Base-by-base conservation (phyloP, 2,113 vertebrate species). In the Pseudorectes ferrugineus region DNA sequence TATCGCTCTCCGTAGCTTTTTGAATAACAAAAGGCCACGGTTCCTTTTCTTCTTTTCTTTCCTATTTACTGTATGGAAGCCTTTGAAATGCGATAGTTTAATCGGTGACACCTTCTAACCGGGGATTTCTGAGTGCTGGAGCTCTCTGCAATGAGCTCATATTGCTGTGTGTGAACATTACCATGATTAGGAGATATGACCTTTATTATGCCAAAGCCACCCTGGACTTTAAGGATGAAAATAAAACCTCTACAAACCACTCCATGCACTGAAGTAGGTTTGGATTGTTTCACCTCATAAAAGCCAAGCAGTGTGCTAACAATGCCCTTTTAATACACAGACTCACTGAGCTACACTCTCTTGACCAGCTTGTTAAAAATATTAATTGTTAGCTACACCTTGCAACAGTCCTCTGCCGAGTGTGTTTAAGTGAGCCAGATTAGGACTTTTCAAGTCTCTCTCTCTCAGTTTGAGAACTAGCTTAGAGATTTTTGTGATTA, bases 1-100 rank as follows among this genome's bases (percentile, higher is more conserved):
- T 99, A 98, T 98, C 98, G 98, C 98, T 98, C 98, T 98, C 98
- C 98, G 96, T 98, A 97, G 98, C 98, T 98, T 98, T 98, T 98
- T 98, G 97, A 95, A 98, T 98, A 98, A 98, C 98, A 99, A 99
- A 99, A 98, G 98, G 97, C 97, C 98, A 98, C 97, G 98, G 98
- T 98, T 98, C 97, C 98, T 99, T 99, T 98, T 99, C 98, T 98
- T 97, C 98, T 97, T 98, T 98, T 98, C 98, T 98, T 97, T 97
- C 95, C 97, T 98, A 98, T 98, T 98, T 98, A 98, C 98, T 98
- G 98, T 98, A 98, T 97, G 97, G 97, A 97, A 95, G 97, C 97
- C 97, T 98, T 98, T 98, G 98, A 98, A 98, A 98, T 98, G 98
- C 95, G 97, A 98, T 98, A 97, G 98, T 98, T 98, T 98, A 98